These are phyloP conservation scores for Corythaeola cristata DNA, from an alignment of 2,113 vertebrate species.

Conservation along the genomic window DNA sequence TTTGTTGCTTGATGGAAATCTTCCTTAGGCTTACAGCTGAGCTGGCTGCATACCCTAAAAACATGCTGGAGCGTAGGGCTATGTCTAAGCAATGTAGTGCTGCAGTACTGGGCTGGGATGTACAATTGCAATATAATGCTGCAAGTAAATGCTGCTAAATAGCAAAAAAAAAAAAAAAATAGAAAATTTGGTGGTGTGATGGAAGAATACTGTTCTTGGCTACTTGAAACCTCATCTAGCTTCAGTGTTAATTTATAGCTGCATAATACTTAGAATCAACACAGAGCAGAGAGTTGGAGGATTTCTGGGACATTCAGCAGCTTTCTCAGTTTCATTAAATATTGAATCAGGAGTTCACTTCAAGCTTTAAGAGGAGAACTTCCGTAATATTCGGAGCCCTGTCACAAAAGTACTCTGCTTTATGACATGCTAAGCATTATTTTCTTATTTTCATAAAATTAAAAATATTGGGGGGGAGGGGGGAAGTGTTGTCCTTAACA, in stretches of 20 bases:
- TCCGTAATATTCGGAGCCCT: neutral
- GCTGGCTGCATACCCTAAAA: conserved; percentile 53
- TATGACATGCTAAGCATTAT: neutral
- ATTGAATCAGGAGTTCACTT: conserved; percentile 41
- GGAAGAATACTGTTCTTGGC: conserved; percentile 23
- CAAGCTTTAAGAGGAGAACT: conserved; percentile 3
- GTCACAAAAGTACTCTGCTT: neutral
- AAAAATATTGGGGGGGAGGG: neutral
- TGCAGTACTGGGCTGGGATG: conserved; percentile 20
- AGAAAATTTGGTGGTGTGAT: neutral
- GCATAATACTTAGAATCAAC: conserved; percentile 25
- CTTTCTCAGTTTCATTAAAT: conserved; percentile 55
- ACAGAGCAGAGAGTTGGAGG: neutral
- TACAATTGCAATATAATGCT: neutral
- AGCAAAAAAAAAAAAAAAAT: neutral
- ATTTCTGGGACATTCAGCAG: conserved; percentile 35
- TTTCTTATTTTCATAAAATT: conserved; percentile 14
- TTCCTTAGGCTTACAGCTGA: conserved; percentile 35
- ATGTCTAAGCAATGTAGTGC: neutral
- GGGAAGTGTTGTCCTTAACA: neutral
- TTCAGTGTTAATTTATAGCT: conserved; percentile 26
- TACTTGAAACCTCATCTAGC: conserved; percentile 27
- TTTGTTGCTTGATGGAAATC: conserved; percentile 35
- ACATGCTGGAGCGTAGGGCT: conserved; percentile 23
- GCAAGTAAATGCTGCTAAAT: conserved; percentile 17